phyloP scores from a whole-genome alignment of 2,797 vertebrate species.

The Melanotaenia nigrans region DNA sequence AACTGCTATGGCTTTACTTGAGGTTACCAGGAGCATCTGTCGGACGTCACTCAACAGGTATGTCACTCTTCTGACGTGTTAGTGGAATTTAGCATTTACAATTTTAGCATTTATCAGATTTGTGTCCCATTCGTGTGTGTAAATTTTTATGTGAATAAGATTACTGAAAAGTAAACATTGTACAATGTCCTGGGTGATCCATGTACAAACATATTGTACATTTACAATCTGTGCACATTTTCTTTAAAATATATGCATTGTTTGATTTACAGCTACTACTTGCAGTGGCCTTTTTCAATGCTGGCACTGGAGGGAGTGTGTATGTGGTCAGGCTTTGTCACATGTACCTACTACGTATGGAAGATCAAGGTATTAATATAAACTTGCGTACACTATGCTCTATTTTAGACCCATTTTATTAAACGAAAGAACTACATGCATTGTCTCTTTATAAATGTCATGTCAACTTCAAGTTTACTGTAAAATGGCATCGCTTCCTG shows the following conservation, averaged over 20 bases:
- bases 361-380: constrained; percentile 70
- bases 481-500: not conserved
- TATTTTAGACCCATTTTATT: not conserved
- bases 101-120: not conserved
- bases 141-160: not conserved
- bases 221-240: not conserved
- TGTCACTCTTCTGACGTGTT: not conserved
- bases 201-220: not conserved
- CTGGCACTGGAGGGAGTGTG: constrained; percentile 81
- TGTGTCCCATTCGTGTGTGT: not conserved
- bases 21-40: constrained; percentile 83
- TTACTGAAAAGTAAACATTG: not conserved
- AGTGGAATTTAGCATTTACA: not conserved
- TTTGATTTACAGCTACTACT: constrained; percentile 69
- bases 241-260: not conserved
- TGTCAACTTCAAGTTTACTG: not conserved
- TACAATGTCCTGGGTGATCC: not conserved
- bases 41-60: constrained; percentile 80
- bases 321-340: constrained; percentile 82
- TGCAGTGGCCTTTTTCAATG: constrained; percentile 80
- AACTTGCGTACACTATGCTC: not conserved
- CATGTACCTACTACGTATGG: constrained; percentile 84
- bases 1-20: constrained; percentile 70
- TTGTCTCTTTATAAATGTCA: not conserved
- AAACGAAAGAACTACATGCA: not conserved